Evolutionary conservation across 1,140 invertebrate genomes (phyloP).

Genomic region (Colletes latitarsis): DNA sequence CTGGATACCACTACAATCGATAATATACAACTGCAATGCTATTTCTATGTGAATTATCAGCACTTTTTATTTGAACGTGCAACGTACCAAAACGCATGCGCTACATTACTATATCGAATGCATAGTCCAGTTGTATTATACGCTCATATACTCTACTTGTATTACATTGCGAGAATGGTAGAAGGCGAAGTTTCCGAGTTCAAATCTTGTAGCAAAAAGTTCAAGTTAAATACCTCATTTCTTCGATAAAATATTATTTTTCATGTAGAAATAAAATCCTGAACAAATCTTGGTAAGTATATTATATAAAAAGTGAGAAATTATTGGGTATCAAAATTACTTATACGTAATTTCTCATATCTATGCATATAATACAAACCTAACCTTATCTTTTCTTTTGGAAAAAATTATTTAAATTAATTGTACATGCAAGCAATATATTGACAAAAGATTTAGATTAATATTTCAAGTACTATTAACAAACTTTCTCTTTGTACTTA

Average conservation of each 20-base stretch:
- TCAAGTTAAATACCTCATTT: slow-evolving; percentile 34
- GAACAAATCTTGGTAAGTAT: slow-evolving; percentile 14
- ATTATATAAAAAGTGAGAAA: background rate
- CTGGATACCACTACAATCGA: background rate
- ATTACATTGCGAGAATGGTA: slow-evolving; percentile 5
- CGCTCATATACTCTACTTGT: background rate
- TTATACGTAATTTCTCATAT: background rate
- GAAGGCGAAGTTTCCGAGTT: slow-evolving; percentile 11
- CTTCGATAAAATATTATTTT: slow-evolving; percentile 14
- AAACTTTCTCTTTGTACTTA: no score
- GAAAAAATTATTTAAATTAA: background rate
- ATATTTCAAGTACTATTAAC: background rate
- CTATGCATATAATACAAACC: background rate
- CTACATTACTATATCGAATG: background rate
- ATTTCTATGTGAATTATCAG: background rate
- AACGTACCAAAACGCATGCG: slow-evolving; percentile 30
- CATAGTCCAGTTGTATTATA: background rate
- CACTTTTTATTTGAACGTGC: background rate
- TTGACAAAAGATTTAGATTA: background rate
- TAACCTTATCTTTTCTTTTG: slow-evolving; percentile 26
- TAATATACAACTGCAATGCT: slow-evolving; percentile 11
- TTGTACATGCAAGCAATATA: background rate
- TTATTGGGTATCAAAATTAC: slow-evolving; percentile 2
- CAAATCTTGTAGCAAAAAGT: slow-evolving; percentile 21
- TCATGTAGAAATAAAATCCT: background rate